These are phyloP conservation scores for Neoaliturus tenellus DNA, from an alignment of 2,888 invertebrate species.

Conservation along the genomic window DNA sequence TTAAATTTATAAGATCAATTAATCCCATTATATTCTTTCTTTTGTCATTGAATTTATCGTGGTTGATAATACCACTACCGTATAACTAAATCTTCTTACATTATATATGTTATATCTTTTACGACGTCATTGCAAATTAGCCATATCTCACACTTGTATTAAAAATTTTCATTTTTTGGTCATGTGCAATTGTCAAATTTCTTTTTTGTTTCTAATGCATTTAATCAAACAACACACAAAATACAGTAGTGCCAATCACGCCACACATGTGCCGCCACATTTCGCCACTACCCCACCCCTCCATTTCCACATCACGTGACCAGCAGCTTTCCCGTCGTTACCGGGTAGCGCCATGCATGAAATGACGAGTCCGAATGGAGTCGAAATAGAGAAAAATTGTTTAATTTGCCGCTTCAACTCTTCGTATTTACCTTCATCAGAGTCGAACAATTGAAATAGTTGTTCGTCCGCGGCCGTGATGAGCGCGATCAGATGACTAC, in stretches of 20 bases:
- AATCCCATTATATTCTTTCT: too few relatives aligned
- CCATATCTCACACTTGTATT: too few relatives aligned
- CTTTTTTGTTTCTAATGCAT: too few relatives aligned
- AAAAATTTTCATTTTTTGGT: too few relatives aligned
- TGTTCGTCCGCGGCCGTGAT: conserved; percentile 7
- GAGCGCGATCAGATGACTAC: conserved; percentile 17
- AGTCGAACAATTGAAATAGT: conserved; percentile 43
- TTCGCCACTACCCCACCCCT: neutral
- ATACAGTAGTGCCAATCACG: neutral
- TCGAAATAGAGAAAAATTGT: conserved; percentile 41
- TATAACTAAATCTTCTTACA: too few relatives aligned
- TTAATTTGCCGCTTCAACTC: conserved; percentile 40
- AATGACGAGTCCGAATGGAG: conserved; percentile 21
- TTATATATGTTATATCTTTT: too few relatives aligned
- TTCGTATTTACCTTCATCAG: conserved; percentile 44
- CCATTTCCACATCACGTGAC: neutral
- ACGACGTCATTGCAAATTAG: too few relatives aligned
- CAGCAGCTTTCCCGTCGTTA: neutral
- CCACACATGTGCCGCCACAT: neutral
- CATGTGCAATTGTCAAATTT: too few relatives aligned
- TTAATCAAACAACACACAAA: too few relatives aligned
- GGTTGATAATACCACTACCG: too few relatives aligned
- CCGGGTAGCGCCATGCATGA: neutral
- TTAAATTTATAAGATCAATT: too few relatives aligned
- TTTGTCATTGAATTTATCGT: too few relatives aligned